Conservation (phyloP, 2,113 vertebrate species). For the Toxotes chatareus region DNA sequence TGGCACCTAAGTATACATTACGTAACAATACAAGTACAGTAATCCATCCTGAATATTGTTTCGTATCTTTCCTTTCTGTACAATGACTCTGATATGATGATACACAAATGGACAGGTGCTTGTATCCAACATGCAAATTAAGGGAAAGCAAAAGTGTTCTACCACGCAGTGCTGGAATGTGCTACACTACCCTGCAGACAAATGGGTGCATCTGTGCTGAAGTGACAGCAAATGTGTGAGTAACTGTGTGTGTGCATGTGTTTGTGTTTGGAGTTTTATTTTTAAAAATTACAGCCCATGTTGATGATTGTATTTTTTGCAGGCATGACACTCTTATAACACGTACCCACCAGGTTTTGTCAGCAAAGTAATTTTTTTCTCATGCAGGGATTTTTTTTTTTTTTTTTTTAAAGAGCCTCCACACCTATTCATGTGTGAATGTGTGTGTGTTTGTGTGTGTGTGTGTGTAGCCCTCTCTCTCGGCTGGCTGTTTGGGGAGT, state of each 20-base stretch:
- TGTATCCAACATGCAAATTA: conserved; percentile 56
- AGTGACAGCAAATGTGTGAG: conserved; percentile 47
- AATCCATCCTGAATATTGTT: conserved; percentile 15
- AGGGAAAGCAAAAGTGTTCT: conserved; percentile 32
- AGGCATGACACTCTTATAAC: background rate
- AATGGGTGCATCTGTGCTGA: conserved; percentile 51
- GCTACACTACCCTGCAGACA: conserved; percentile 48
- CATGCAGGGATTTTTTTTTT: background rate
- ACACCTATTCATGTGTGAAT: background rate
- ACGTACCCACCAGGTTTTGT: background rate
- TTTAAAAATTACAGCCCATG: background rate
- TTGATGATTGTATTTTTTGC: background rate
- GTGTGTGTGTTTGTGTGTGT: conserved; percentile 6
- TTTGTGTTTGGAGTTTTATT: background rate
- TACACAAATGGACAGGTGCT: conserved; percentile 48
- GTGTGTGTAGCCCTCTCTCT: background rate
- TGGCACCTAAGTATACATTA: conserved; percentile 5
- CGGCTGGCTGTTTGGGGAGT: conserved; percentile 9
- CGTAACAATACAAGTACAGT: conserved; percentile 8
- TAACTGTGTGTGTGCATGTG: background rate
- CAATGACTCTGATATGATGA: conserved; percentile 24
- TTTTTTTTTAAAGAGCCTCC: background rate
- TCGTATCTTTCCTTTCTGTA: conserved; percentile 5
- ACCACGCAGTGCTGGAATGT: conserved; percentile 38
- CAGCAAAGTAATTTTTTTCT: background rate